Percentiles rank a stretch among this genome's conserved stretches.
Conservation (phyloP, 2,888 invertebrate genomes). For the Drosophila lacicola region DNA sequence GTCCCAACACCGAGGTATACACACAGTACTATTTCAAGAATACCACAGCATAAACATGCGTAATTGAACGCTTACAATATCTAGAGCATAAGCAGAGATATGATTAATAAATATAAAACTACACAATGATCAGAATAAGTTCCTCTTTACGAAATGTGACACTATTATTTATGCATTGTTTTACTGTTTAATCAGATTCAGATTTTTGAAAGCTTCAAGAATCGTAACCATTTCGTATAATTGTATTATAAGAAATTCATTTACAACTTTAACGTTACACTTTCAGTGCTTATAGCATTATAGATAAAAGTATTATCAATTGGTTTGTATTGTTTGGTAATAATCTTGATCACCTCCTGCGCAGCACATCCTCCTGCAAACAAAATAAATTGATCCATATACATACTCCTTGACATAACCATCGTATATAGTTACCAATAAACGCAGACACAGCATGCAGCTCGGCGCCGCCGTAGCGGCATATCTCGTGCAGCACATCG, state of each 20-base stretch:
- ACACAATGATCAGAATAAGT: conserved; percentile 37
- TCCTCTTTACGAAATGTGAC: neutral
- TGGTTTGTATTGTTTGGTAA: conserved; percentile 98
- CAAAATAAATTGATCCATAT: neutral
- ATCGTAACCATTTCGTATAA: conserved; percentile 21
- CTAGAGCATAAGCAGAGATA: conserved; percentile 52
- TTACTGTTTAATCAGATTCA: neutral
- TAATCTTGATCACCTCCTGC: conserved; percentile 97
- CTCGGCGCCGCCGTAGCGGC: conserved; percentile 97
- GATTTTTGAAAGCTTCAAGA: neutral
- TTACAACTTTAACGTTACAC: conserved; percentile 92
- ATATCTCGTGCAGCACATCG: conserved; percentile 97
- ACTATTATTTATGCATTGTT: neutral
- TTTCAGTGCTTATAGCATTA: conserved; percentile 95
- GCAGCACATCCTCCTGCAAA: conserved; percentile 93
- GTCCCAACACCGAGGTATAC: conserved; percentile 28
- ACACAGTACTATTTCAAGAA: conserved; percentile 42
- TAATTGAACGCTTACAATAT: conserved; percentile 59
- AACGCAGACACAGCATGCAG: conserved; percentile 97
- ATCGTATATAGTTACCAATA: conserved; percentile 86
- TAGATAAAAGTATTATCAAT: conserved; percentile 98
- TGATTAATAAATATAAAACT: conserved; percentile 54
- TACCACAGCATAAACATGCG: conserved; percentile 48
- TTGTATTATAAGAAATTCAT: conserved; percentile 34
- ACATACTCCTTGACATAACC: neutral